Evolutionary conservation across 2,888 invertebrate genomes (phyloP), one percentile per base, ranked within the genome.

Genomic region (Eupithecia insigniata): DNA sequence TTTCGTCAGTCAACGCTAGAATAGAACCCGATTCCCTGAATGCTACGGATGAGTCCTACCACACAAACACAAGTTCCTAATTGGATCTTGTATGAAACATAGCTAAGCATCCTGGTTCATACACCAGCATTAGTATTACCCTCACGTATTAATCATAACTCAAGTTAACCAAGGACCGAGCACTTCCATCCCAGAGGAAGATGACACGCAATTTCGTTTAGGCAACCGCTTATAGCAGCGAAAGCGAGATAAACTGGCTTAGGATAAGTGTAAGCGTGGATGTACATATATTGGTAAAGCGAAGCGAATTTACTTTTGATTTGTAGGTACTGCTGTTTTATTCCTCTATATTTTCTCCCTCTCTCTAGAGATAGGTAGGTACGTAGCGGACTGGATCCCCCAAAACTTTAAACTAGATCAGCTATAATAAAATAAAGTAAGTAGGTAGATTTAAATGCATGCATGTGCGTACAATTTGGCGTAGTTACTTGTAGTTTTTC

Each of bases 141-240:
- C 70, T 62, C 78, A 74, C 75, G 76, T 76, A 78, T 78, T 78
- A 74, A 76, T 76, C 77, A 78, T 79, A 77, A 77, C 76, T 78
- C 78, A 79, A 69, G 73, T 72, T 75, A 72, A 78, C 76, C 76
- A 70, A 70, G 68, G 66, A 73, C 72, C 73, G 70, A 62, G 51
- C 1, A 79, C 72, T 74, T 76, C 69, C 46, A 72, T 75, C 76
- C 73, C 71, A 70, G 46, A 61, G 67, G 67, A 70, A 70, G 76
- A 75, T 76, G 77, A 76, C 76, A 78, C 76, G 77, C 73, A 74
- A 76, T 78, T 76, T 78, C 71, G 73, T 76, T 75, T 69, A 75
- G 67, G 67, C 66, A 70, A 69, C 51, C 69, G 67, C 26, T 66
- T 72, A 58, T 62, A 30, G 55, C 39, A 60, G 34, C 18, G 46